phyloP scores from a whole-genome alignment of 2,888 invertebrate species.

The Hemaris fuciformis region DNA sequence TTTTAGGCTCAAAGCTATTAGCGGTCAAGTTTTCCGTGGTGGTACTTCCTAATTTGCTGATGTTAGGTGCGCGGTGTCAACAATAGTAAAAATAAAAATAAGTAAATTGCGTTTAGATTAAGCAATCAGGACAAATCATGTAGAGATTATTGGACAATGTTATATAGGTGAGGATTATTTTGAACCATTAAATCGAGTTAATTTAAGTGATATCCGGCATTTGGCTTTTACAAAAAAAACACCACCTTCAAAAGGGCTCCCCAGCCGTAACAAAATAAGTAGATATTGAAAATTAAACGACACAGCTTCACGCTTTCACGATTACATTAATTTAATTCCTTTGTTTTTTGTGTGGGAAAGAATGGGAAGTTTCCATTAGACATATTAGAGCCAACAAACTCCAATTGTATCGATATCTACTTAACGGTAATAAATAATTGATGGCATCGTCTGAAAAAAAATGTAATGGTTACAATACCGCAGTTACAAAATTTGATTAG shows the following conservation, averaged over 20 bases:
- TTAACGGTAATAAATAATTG: conserved; percentile 76
- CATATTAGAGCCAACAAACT: conserved; percentile 9
- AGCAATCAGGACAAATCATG: too few relatives aligned
- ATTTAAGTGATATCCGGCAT: background rate
- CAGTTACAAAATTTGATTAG: conserved; percentile 82
- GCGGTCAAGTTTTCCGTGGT: background rate
- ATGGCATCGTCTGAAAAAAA: conserved; percentile 63
- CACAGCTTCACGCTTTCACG: conserved; percentile 25
- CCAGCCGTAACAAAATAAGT: conserved; percentile 4
- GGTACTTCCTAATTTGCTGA: too few relatives aligned
- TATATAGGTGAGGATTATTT: too few relatives aligned
- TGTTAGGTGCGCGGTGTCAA: too few relatives aligned
- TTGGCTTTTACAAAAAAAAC: background rate
- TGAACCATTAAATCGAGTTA: background rate
- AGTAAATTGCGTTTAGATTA: too few relatives aligned
- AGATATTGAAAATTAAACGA: conserved; percentile 21
- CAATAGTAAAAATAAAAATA: too few relatives aligned
- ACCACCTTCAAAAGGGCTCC: background rate
- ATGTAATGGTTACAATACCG: conserved; percentile 74
- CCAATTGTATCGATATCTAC: conserved; percentile 40
- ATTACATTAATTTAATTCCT: conserved; percentile 23
- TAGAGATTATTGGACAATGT: too few relatives aligned
- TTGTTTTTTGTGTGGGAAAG: conserved; percentile 5
- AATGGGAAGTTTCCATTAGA: background rate
- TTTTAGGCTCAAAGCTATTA: too few relatives aligned